Base-by-base conservation (phyloP, 2,888 invertebrate genomes). In the Sphaerophoria rueppellii region DNA sequence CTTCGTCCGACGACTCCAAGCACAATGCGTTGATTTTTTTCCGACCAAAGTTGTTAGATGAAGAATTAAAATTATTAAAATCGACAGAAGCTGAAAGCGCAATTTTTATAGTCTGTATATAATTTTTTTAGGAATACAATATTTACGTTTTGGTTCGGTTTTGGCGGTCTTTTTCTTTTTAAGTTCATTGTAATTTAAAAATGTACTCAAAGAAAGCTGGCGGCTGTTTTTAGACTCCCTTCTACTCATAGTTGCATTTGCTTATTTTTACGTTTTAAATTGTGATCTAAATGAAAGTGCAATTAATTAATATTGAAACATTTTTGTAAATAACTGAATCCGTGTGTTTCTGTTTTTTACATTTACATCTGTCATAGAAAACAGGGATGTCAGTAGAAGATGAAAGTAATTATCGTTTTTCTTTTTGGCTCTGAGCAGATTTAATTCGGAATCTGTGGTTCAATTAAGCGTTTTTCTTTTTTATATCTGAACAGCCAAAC, bases 131-230 rank as follows among this genome's bases (percentile, higher is more conserved):
- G 0, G 48, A 12, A 43, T n/a, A n/a, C n/a, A n/a, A 12, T 4
- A 9, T 40, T 1, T 34, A 58, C 70, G 14, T 57, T 32, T 71
- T 9, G 65, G 48, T 7, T 14, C 7, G 4, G 0, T 46, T 37
- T 48, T 74, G 7, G 63, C 9, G 4, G 52, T 5, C 14, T 63
- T 37, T 46, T 65, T 81, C n/a, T 75, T 76, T 70, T 87, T 87
- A 0, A 61, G 63, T 32, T 87, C 87, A 34, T 86, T 87, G 11
- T 88, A 86, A 11, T 88, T 90, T 35, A 90, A 78, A 71, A 90
- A 90, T 9, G 90, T 87, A 63, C 88, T 88, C 72, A 90, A 76
- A 0, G 90, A 88, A 72, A 90, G 86, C 37, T 89, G 90, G 46
- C 89, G 89, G 5, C 82, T 73, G 12, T 2, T 57, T 50, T 58